Evolutionary conservation across 2,888 invertebrate genomes (phyloP), one percentile per base, ranked within the genome.

Genomic region (Malachius bipustulatus): DNA sequence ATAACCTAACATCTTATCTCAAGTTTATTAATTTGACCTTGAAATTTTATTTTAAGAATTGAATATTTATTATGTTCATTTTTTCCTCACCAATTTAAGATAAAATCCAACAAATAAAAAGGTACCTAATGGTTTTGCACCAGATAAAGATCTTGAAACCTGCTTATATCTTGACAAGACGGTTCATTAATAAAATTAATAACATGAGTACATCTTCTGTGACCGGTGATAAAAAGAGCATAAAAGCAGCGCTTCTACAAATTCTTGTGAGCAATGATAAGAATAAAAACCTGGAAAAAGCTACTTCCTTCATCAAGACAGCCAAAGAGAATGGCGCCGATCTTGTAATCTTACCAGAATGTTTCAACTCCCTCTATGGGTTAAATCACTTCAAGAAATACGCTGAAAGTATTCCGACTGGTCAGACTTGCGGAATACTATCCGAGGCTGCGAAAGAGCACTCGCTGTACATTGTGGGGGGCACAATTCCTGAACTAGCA

Each of bases 341-440:
- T 28, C 48, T 85, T 15, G 63, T 84, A 14, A 71, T 73, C 1
- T 58, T 85, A 4, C 83, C 85, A 6, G 96, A 96, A 63, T 93
- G 90, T 57, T 96, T 94, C 54, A 96, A 94, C 59, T 84, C 85
- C 10, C 94, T 94, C 0, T 94, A 94, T 62, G 94, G 93, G 36
- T 81, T 81, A 32, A 70, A 76, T 47, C 83, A 76, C 59, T 93
- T 94, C 57, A 65, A 73, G 0, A 75, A 88, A 50, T 89, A 89
- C 62, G 84, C 94, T 0, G 96, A 96, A 60, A 59, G 63, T 11
- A 74, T 96, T 33, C 90, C 91, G 0, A 60, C 69, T 11, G 87
- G 93, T 0, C 74, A 76, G 44, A 87, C 93, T 0, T 72, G 77
- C 35, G 55, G 66, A 15, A 73, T 77, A 16, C 63, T 94, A 16